A percentile compares a stretch with the other conserved stretches of the same genome.
Conservation (phyloP, 1,140 invertebrate genomes). For the Orchestia grillus region DNA sequence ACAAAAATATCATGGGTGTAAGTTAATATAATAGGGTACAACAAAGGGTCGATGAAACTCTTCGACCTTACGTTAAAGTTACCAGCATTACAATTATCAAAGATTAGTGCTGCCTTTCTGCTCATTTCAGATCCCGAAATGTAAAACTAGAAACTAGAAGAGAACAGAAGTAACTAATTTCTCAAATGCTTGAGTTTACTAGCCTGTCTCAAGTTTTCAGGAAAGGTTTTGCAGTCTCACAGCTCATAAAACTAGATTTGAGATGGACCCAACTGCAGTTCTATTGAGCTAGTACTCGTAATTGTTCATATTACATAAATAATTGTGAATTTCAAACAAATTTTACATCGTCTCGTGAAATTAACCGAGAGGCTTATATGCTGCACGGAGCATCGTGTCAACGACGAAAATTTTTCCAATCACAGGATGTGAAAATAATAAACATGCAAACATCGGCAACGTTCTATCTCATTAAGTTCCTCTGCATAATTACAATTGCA, state of each 20-base stretch:
- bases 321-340: not conserved
- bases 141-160: not conserved
- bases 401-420: not conserved
- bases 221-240: not conserved
- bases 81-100: not conserved
- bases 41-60: not conserved
- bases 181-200: not conserved
- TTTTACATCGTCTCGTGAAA: no score
- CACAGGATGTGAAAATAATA: not conserved
- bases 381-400: not conserved
- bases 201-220: not conserved
- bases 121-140: not conserved
- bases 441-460: not conserved
- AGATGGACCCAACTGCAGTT: not conserved
- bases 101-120: not conserved
- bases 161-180: not conserved
- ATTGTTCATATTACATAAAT: not conserved
- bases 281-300: not conserved
- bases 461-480: not conserved
- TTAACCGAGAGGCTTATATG: not conserved
- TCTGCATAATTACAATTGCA: not conserved
- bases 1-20: not conserved
- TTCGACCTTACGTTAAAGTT: not conserved
- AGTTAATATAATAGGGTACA: not conserved
- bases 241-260: not conserved